These are phyloP conservation scores for Chrysotoxum bicinctum DNA, from an alignment of 2,888 invertebrate genomes.

Conservation along the genomic window DNA sequence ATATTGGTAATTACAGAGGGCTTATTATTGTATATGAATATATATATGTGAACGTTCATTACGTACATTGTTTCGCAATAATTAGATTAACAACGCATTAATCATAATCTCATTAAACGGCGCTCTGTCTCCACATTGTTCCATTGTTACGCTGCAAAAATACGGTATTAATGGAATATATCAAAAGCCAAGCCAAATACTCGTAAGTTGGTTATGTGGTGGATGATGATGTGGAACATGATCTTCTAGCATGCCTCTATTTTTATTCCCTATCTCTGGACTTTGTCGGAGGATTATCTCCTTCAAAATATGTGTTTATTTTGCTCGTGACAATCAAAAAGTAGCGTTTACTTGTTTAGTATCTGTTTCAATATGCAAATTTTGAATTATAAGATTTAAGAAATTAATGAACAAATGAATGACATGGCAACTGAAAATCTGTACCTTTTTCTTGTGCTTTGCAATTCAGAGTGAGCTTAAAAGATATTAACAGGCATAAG, in stretches of 20 bases:
- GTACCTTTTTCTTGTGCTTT: neutral
- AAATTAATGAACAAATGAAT: neutral
- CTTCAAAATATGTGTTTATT: constrained; percentile 29
- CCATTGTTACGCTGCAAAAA: neutral
- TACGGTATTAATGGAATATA: constrained; percentile 20
- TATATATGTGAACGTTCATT: constrained; percentile 3
- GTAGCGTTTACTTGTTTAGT: neutral
- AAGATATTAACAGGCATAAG: too few species aligned
- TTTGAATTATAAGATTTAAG: neutral
- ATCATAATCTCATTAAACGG: constrained; percentile 63
- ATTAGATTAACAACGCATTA: constrained; percentile 68
- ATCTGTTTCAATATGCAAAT: neutral
- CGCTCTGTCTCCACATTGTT: neutral
- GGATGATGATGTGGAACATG: constrained; percentile 48
- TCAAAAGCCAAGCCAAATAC: constrained; percentile 36
- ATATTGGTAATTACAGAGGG: constrained; percentile 50
- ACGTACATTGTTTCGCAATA: constrained; percentile 58
- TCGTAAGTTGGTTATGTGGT: constrained; percentile 9
- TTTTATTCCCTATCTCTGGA: neutral
- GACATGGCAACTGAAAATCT: neutral
- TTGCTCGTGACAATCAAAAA: constrained; percentile 11
- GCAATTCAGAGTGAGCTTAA: too few species aligned
- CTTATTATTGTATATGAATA: neutral
- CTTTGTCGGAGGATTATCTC: constrained; percentile 47
- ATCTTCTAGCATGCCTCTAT: constrained; percentile 13